Conservation (phyloP, 2,797 vertebrate genomes). For the Aldrovandia affinis region DNA sequence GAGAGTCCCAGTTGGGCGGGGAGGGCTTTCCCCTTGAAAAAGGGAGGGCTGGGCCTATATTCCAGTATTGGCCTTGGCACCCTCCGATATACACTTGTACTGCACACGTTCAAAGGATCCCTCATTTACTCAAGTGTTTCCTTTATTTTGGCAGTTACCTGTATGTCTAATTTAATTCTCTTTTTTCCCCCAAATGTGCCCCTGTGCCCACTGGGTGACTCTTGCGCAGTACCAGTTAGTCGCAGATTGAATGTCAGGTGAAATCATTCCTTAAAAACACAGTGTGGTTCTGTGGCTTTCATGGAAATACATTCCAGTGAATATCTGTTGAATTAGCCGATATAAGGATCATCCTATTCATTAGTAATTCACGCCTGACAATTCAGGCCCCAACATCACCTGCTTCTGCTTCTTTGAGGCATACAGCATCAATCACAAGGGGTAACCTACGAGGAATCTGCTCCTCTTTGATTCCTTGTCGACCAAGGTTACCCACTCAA, state of each 20-base stretch:
- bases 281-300: constrained; percentile 29
- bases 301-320: constrained; percentile 42
- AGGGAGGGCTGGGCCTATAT: no score
- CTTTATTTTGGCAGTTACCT: no score
- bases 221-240: constrained; percentile 16
- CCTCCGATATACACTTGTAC: no score
- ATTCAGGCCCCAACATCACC: not conserved
- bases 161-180: constrained; percentile 52
- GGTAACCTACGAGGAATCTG: not conserved
- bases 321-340: constrained; percentile 32
- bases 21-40: no score
- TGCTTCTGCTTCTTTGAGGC: not conserved
- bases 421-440: not conserved
- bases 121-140: no score
- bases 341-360: constrained; percentile 22
- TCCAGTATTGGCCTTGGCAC: no score
- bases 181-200: constrained; percentile 60
- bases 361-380: constrained; percentile 20
- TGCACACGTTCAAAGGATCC: no score
- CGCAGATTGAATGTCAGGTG: constrained; percentile 49
- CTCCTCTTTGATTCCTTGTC: not conserved
- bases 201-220: constrained; percentile 44
- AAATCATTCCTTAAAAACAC: constrained; percentile 47
- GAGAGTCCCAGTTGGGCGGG: no score
- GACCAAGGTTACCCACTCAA: constrained; percentile 7